Conservation (phyloP, 2,888 invertebrate genomes). For the Listrodromus nycthemerus region DNA sequence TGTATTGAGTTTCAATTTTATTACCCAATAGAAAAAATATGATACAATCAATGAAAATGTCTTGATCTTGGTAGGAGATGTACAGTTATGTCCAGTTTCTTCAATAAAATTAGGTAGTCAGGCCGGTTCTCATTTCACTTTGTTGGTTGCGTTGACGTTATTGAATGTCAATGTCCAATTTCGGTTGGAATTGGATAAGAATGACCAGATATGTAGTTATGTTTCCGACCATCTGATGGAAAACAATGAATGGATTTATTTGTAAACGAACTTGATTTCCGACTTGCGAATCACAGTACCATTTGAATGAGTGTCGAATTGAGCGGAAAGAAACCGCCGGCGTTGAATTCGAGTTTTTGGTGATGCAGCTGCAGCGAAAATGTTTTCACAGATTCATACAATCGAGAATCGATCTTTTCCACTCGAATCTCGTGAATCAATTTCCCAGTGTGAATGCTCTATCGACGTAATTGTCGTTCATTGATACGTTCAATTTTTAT, state of each 20-base stretch:
- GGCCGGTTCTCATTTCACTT: too few relatives aligned
- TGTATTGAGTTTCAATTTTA: not conserved
- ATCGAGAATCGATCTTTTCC: conserved; percentile 43
- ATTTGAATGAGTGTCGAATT: conserved; percentile 76
- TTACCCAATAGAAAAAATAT: not conserved
- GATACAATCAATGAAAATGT: conserved; percentile 31
- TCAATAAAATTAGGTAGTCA: not conserved
- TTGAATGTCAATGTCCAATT: not conserved
- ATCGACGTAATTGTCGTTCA: not conserved
- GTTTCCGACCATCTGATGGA: conserved; percentile 68
- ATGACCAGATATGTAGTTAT: conserved; percentile 73
- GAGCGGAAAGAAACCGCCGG: conserved; percentile 75
- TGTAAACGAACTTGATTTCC: not conserved
- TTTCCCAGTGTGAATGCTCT: conserved; percentile 45
- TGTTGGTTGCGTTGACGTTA: too few relatives aligned
- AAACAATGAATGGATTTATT: conserved; percentile 19
- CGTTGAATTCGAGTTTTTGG: conserved; percentile 75
- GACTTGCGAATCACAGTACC: conserved; percentile 66
- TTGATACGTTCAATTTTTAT: not conserved
- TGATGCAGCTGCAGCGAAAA: conserved; percentile 77
- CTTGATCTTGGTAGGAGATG: conserved; percentile 10
- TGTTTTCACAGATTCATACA: conserved; percentile 63
- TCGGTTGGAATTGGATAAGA: conserved; percentile 71
- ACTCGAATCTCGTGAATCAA: conserved; percentile 58
- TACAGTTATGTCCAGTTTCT: not conserved